Conservation (phyloP, 2,797 vertebrate genomes). For the Sebastes oblongus region DNA sequence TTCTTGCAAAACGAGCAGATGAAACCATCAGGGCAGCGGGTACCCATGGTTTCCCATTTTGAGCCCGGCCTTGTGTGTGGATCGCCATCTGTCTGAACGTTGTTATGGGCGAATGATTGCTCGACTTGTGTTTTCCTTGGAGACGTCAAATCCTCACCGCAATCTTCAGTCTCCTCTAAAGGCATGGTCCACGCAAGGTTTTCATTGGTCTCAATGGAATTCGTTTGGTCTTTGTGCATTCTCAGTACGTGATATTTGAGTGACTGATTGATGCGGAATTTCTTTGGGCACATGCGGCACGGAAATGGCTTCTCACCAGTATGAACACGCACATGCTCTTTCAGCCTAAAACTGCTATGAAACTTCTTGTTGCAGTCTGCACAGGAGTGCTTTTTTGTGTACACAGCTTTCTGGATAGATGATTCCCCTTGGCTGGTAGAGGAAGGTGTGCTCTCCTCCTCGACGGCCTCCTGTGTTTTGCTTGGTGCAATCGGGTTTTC, state of each 20-base stretch:
- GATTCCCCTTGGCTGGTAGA: neutral
- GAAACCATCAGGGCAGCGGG: neutral
- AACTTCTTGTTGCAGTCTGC: conserved; percentile 18
- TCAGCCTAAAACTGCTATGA: neutral
- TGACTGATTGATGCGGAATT: neutral
- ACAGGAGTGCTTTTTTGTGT: neutral
- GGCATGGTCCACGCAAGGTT: conserved; percentile 44
- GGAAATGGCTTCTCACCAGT: neutral
- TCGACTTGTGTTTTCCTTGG: neutral
- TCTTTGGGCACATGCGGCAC: conserved; percentile 43
- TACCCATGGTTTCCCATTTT: conserved; percentile 22
- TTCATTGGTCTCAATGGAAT: neutral
- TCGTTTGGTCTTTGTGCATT: neutral
- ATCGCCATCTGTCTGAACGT: fast-evolving
- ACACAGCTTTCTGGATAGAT: neutral
- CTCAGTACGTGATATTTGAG: conserved; percentile 5
- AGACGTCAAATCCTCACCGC: neutral
- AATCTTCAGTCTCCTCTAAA: conserved; percentile 24
- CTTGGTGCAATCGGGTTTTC: neutral
- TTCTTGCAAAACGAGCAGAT: conserved; percentile 34
- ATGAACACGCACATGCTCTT: conserved; percentile 26
- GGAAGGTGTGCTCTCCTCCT: neutral
- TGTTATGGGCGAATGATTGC: neutral
- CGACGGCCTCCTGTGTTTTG: neutral
- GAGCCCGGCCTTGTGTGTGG: fast-evolving